Base-by-base conservation (phyloP, 2,113 vertebrate species). In the Todiramphus saurophagus region DNA sequence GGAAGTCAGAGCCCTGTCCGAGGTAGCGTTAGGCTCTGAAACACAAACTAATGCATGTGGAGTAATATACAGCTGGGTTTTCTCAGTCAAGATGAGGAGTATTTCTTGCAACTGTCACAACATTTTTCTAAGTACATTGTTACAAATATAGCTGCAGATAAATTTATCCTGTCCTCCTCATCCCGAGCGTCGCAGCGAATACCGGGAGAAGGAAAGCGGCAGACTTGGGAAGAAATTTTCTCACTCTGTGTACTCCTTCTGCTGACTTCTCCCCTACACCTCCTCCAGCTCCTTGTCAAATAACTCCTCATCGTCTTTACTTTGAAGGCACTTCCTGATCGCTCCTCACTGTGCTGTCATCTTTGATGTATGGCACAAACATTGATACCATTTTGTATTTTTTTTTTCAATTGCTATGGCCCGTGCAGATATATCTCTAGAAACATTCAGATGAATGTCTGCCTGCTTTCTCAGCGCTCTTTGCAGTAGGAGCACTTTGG, bases 381-480 rank as follows among this genome's bases (percentile, higher is more conserved):
- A 3, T 13, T 11, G 35, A 39, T 44, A 37, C 39, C 13, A 27
- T 53, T 13, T 25, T 69, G 33, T 64, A 5, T 50, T 12, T 50
- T 9, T 16, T 53, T 28, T 58, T 37, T 20, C 0, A 31, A 41
- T 46, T 37, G 16, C 7, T 21, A 12, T 37, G 31, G 18, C 56
- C 37, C 59, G 24, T 16, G 4, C 25, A 37, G 4, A 11, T 6
- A 10, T 17, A 46, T 28, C 53, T 7, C 25, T 7, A 41, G 3
- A 41, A 16, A 21, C 13, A 7, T 4, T 24, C 18, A 11, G 6
- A 2, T 66, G 1, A 50, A 8, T 0, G 0, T 39, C 39, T 24
- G 39, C 28, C 24, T 85, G 66, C 69, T 41, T 93, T 62, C 44
- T 55, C 30, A 11, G 3, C 35, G 31, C 58, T 76, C 5, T 37